Evolutionary conservation across 2,113 vertebrate species (phyloP).

Genomic region (Tursiops truncatus): DNA sequence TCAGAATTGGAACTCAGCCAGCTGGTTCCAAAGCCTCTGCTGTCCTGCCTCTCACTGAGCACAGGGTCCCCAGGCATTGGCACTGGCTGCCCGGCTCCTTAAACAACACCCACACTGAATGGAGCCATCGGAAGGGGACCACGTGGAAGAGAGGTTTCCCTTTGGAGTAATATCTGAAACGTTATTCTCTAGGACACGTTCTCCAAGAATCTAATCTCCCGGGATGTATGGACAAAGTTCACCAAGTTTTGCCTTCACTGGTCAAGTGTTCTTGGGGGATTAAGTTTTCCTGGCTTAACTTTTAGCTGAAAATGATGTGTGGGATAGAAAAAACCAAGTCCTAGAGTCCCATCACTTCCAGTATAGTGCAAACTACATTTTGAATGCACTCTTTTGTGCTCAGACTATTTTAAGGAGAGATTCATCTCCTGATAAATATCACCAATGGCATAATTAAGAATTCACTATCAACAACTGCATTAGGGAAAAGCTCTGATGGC

Average conservation of each 20-base stretch:
- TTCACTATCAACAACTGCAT: not conserved
- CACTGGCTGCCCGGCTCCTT: rapidly evolving
- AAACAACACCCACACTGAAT: not conserved
- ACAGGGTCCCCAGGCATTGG: rapidly evolving
- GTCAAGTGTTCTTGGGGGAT: not conserved
- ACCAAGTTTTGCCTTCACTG: not conserved
- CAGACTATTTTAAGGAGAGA: not conserved
- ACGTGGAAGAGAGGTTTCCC: not conserved
- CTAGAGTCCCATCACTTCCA: not conserved
- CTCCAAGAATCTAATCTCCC: not conserved
- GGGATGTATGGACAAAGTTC: not conserved
- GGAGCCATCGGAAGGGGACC: not conserved
- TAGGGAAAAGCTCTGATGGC: not conserved
- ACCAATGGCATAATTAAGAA: not conserved
- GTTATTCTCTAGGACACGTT: not conserved
- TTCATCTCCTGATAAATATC: not conserved
- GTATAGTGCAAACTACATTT: not conserved
- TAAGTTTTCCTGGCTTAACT: not conserved
- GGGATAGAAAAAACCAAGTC: not conserved
- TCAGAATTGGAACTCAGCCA: not conserved
- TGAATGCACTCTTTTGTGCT: not conserved
- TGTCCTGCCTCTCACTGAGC: not conserved
- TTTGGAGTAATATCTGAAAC: not conserved
- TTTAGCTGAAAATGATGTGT: not conserved
- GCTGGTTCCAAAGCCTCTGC: not conserved